Base-by-base conservation (phyloP, 2,888 invertebrate genomes). In the Amiota mariae region DNA sequence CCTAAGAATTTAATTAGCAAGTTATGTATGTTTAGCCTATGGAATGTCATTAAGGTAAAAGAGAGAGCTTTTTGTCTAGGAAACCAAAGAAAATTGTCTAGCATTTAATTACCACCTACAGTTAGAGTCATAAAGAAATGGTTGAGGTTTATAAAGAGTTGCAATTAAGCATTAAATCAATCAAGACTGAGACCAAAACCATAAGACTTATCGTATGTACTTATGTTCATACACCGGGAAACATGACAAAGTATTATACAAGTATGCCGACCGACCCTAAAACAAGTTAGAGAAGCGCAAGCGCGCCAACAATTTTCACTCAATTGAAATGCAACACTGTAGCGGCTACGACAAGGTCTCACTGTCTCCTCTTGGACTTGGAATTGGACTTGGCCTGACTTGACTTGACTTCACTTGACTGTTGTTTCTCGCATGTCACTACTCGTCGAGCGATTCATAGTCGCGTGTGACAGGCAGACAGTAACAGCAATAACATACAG, bases 361-460 rank as follows among this genome's bases (percentile, higher is more conserved):
- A 20, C 20, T 20, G 59, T 59, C 59, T 15, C n/a, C 54, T 54
- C 54, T 12, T 54, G 76, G 51, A 47, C 68, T 72, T 56, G 76
- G 51, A 47, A 64, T 72, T 56, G 72, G 66, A 66, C 72, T 61
- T 63, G 64, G 70, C 72, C 68, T 72, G 63, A 64, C n/a, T n/a
- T n/a, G n/a, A n/a, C n/a, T n/a, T n/a, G n/a, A n/a, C n/a, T n/a
- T n/a, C n/a, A n/a, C n/a, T n/a, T 59, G 20, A 73, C 59, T 63
- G 70, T 72, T 70, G 75, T 77, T 79, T 76, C 56, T 80, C 79
- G 82, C 80, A 79, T 76, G 79, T 83, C 84, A 83, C 79, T n/a
- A n/a, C n/a, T 73, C 72, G 71, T 76, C 57, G 71, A 74, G 77
- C 78, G 80, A 24, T 24, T 36, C 36, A 6, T 36, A 36, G 36